phyloP scores from a whole-genome alignment of 2,797 vertebrate species.

The Sus cebifrons region DNA sequence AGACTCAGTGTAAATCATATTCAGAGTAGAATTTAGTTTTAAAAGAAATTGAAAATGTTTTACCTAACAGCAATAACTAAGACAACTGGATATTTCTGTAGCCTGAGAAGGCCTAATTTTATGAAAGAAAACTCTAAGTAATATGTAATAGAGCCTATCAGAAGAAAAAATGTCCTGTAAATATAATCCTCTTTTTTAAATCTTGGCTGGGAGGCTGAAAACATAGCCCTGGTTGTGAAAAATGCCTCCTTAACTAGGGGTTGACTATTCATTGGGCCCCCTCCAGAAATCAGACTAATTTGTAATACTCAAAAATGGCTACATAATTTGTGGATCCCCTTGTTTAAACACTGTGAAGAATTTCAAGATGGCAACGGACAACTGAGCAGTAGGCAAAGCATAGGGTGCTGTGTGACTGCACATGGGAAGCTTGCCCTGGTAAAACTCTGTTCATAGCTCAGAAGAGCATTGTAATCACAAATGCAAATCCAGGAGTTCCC shows the following conservation, averaged over 20 bases:
- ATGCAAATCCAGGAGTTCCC: background rate
- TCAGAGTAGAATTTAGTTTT: slow-evolving; percentile 25
- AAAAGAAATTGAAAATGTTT: slow-evolving; percentile 11
- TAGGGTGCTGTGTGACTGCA: background rate
- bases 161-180: background rate
- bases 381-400: background rate
- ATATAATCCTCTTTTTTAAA: background rate
- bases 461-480: background rate
- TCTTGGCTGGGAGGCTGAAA: background rate
- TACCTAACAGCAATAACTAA: background rate
- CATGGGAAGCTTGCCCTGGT: background rate
- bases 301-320: background rate
- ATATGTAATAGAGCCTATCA: background rate
- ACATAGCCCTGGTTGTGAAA: background rate
- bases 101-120: slow-evolving; percentile 12
- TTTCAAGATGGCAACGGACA: background rate
- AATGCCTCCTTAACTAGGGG: background rate
- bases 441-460: background rate
- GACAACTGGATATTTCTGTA: background rate
- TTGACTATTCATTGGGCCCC: background rate
- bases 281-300: slow-evolving; percentile 37
- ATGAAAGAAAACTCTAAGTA: background rate
- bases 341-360: slow-evolving; percentile 23
- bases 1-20: background rate
- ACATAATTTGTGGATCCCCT: background rate